Conservation (phyloP, 2,113 vertebrate species). For the Anthoscopus minutus region DNA sequence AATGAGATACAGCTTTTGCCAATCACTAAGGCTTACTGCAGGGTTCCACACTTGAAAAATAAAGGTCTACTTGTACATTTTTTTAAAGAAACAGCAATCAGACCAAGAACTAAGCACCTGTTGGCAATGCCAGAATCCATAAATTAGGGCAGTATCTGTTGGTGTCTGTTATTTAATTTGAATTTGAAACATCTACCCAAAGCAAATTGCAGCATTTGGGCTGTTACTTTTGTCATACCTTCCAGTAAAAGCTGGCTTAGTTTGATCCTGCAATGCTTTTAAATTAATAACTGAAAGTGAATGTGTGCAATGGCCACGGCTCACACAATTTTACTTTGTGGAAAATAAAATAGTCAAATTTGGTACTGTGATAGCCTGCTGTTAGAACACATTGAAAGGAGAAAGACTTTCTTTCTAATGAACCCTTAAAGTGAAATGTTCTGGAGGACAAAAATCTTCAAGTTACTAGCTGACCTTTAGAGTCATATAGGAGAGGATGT, state of each 20-base stretch:
- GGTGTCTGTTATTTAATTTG: slow-evolving; percentile 64
- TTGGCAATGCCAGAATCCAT: slow-evolving; percentile 29
- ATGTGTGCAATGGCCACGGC: slow-evolving; percentile 14
- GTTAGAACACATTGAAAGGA: slow-evolving; percentile 67
- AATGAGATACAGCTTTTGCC: slow-evolving; percentile 36
- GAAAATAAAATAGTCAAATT: slow-evolving; percentile 62
- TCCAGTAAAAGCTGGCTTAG: slow-evolving; percentile 49
- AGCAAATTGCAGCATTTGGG: slow-evolving; percentile 53
- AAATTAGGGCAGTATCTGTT: slow-evolving; percentile 54
- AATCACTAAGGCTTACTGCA: slow-evolving; percentile 28
- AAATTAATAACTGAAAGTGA: slow-evolving; percentile 62
- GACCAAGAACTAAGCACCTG: slow-evolving; percentile 52
- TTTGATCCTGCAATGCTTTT: slow-evolving; percentile 62
- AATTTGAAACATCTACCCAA: slow-evolving; percentile 60
- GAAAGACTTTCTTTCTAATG: slow-evolving; percentile 65
- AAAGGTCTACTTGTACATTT: neutral
- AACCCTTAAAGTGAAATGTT: slow-evolving; percentile 69
- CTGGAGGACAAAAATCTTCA: slow-evolving; percentile 72
- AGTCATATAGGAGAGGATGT: slow-evolving; percentile 65
- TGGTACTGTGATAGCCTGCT: slow-evolving; percentile 60
- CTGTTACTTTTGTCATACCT: slow-evolving; percentile 33
- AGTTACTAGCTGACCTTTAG: slow-evolving; percentile 69
- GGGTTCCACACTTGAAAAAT: slow-evolving; percentile 46
- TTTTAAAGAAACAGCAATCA: slow-evolving; percentile 27
- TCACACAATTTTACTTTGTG: slow-evolving; percentile 58